Base-by-base conservation (phyloP, 2,888 invertebrate genomes). In the Drosophila meridiana region DNA sequence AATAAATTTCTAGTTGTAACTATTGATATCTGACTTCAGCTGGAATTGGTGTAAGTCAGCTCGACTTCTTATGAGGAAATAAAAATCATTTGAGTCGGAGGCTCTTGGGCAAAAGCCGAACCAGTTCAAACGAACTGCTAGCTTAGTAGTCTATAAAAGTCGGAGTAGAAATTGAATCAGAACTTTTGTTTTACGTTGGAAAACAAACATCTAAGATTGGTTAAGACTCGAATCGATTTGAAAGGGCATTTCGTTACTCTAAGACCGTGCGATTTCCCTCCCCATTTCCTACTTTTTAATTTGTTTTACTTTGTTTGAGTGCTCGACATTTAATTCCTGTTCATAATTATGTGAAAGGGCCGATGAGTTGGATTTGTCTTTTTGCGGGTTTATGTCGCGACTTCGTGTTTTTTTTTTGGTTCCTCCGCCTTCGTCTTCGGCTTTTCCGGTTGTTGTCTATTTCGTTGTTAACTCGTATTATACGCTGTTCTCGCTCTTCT, bases 311-410 rank as follows among this genome's bases (percentile, higher is more conserved):
- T 32, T 57, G 43, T 57, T 57, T 57, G 43, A 43, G 43, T 20
- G 78, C 73, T 81, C 72, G 67, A 63, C 77, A 80, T 83, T 83
- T 81, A 69, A 80, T 83, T 82, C 68, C 75, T 83, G 78, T 71
- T 83, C 80, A 82, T 83, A 78, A 82, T 82, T 80, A 80, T 83
- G 78, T 73, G 68, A 71, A 79, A 76, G 64, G 68, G 68, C 65
- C 72, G 43, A 59, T 26, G 20, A 60, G 56, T 75, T 34, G 81
- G 67, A 83, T 80, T 80, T 75, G 73, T 70, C 61, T 80, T 72
- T 72, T 64, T 60, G 55, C 50, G 63, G 55, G 70, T 28, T 28
- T 38, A 55, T 38, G 28, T 55, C 14, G 1, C 26, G 26, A 38
- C 3, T 40, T 56, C 38, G 7, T 20, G 20, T 20, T 20, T 20